Percentiles rank a stretch among this genome's conserved stretches.
These are phyloP conservation scores for Pedionomus torquatus DNA, from an alignment of 2,113 vertebrate species.

Conservation along the genomic window DNA sequence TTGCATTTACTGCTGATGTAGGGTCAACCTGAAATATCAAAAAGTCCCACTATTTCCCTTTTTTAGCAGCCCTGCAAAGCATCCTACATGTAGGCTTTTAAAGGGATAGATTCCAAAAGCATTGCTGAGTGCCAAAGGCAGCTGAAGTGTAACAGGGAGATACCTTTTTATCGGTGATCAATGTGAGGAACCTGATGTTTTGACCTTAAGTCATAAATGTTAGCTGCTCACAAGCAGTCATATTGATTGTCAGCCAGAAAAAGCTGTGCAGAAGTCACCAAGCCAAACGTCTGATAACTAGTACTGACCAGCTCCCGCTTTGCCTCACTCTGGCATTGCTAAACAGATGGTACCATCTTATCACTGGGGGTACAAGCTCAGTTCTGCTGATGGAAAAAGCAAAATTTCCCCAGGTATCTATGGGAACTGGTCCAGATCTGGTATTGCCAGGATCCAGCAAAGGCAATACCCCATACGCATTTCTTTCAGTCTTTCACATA, in stretches of 20 bases:
- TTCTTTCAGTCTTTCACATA: background rate
- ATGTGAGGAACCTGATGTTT: background rate
- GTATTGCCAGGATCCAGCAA: background rate
- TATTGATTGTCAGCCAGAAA: background rate
- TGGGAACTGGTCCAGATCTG: background rate
- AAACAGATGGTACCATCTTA: background rate
- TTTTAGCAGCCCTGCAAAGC: background rate
- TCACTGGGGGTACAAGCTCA: background rate
- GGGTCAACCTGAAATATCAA: background rate
- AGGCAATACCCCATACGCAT: background rate
- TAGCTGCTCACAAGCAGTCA: background rate
- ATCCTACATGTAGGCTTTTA: background rate
- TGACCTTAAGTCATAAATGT: background rate
- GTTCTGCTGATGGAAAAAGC: background rate
- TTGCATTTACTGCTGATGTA: background rate
- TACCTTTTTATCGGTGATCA: background rate
- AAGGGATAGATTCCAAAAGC: background rate
- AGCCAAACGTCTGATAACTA: background rate
- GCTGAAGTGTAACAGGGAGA: background rate
- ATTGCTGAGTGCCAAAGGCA: background rate
- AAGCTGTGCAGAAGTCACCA: background rate
- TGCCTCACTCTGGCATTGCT: background rate
- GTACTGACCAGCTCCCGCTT: background rate
- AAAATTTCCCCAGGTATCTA: background rate
- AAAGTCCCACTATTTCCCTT: background rate